phyloP scores from a whole-genome alignment of 2,888 invertebrate genomes.

The Trileptium ribeirensis region DNA sequence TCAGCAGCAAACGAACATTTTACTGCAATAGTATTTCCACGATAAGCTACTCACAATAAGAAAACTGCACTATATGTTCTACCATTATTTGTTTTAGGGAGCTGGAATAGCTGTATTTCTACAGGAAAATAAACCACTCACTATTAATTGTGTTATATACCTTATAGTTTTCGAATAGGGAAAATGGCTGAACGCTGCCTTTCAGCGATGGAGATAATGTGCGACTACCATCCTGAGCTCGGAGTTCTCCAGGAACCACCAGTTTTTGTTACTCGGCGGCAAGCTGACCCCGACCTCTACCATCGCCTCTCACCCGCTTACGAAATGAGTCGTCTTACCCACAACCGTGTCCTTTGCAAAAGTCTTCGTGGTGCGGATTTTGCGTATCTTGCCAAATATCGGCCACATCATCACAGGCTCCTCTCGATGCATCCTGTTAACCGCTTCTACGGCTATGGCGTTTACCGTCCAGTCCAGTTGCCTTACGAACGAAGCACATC shows the following conservation, averaged over 20 bases:
- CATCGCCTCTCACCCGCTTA: background rate
- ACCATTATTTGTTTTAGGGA: no score
- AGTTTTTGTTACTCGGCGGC: background rate
- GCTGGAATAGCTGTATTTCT: no score
- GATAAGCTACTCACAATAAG: no score
- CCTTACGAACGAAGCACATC: background rate
- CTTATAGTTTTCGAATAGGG: no score
- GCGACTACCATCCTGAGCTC: background rate
- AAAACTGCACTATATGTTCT: no score
- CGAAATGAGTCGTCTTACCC: background rate
- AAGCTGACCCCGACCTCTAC: background rate
- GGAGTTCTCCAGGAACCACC: background rate
- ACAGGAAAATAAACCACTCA: no score
- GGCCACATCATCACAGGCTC: background rate
- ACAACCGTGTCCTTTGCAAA: background rate
- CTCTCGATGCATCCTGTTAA: background rate
- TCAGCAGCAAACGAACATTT: no score
- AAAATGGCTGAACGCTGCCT: background rate
- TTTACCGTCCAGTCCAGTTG: background rate
- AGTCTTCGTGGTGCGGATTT: background rate
- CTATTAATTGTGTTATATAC: no score
- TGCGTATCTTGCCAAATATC: background rate
- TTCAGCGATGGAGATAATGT: background rate
- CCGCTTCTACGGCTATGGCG: background rate
- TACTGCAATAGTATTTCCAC: no score